Conservation (phyloP, 2,888 invertebrate genomes). For the Cataglyphis altisquamis region DNA sequence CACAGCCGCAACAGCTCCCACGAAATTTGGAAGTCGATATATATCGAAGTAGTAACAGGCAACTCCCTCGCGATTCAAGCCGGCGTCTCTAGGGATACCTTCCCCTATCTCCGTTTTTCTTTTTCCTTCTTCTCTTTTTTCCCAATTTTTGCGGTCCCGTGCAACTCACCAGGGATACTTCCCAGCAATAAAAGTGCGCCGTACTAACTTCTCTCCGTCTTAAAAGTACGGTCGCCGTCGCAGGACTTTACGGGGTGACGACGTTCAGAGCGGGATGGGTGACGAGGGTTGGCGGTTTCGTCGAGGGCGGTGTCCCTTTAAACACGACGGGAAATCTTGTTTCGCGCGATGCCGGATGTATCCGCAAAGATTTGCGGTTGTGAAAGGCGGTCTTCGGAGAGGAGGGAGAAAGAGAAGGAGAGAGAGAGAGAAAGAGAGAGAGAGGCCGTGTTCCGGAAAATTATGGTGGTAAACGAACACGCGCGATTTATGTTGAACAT, state of each 20-base stretch:
- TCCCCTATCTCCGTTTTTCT: slow-evolving; percentile 43
- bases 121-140: slow-evolving; percentile 27
- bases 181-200: slow-evolving; percentile 70
- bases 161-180: slow-evolving; percentile 58
- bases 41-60: slow-evolving; percentile 62
- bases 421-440: neutral
- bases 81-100: slow-evolving; percentile 62
- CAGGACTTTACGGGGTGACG: slow-evolving; percentile 68
- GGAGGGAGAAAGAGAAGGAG: neutral
- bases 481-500: slow-evolving; percentile 53
- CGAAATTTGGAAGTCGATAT: slow-evolving; percentile 70
- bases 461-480: slow-evolving; percentile 48
- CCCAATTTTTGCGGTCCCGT: slow-evolving; percentile 68
- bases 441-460: slow-evolving; percentile 38
- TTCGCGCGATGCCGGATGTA: slow-evolving; percentile 40
- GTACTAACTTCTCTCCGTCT: slow-evolving; percentile 69
- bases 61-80: slow-evolving; percentile 54
- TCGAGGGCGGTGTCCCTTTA: slow-evolving; percentile 36
- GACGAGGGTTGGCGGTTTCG: slow-evolving; percentile 40
- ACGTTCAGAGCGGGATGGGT: slow-evolving; percentile 54
- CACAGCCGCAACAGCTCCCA: neutral
- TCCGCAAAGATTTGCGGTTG: slow-evolving; percentile 45
- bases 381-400: neutral
- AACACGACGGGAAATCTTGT: slow-evolving; percentile 54
- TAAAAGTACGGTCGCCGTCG: slow-evolving; percentile 68